Evolutionary conservation across 2,797 vertebrate species (phyloP).

Genomic region (Sebastes baramenuke): DNA sequence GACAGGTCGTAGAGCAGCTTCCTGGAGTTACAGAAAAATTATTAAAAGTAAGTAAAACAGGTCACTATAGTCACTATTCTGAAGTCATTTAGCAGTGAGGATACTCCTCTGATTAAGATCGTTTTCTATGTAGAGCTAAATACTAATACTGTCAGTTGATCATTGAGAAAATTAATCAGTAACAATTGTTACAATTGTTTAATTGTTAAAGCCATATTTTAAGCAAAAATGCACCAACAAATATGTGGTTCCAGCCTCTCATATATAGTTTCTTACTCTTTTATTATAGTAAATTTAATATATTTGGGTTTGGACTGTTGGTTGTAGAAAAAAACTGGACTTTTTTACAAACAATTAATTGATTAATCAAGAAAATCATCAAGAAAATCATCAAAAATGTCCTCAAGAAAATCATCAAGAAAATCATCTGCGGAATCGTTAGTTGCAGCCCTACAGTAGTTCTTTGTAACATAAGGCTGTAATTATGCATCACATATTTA

Average conservation of each 20-base stretch:
- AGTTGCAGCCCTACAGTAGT: background rate
- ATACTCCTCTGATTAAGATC: background rate
- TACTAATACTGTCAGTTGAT: background rate
- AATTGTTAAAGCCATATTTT: background rate
- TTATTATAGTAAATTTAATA: no score
- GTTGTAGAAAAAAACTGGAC: background rate
- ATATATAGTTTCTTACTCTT: background rate
- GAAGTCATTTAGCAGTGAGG: background rate
- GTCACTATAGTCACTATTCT: background rate
- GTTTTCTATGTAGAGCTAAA: background rate
- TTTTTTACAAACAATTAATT: no score
- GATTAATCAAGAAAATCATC: no score
- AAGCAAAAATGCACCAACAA: background rate
- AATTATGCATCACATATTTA: background rate
- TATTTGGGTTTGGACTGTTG: background rate
- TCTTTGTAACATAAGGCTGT: background rate
- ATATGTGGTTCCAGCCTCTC: background rate
- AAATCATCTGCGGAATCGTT: background rate
- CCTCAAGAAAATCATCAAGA: background rate
- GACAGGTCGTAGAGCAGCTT: constrained; percentile 87
- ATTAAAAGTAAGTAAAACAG: background rate
- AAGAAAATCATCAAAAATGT: no score
- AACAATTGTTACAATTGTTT: background rate
- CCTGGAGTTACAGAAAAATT: constrained; percentile 66
- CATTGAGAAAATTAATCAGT: background rate